Base-by-base conservation (phyloP, 2,113 vertebrate genomes). In the Microtus richardsoni region DNA sequence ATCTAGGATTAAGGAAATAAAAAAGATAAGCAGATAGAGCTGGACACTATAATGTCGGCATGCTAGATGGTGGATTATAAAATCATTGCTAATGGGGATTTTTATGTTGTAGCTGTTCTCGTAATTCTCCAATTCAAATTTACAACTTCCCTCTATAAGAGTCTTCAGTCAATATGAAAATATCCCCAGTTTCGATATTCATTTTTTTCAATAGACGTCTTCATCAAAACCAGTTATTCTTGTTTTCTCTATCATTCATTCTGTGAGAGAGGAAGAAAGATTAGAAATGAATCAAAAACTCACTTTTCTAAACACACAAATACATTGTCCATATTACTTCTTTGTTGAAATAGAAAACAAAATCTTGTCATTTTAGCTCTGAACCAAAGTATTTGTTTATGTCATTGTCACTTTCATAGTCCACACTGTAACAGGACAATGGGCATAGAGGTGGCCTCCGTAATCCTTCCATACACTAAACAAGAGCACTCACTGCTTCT, bases 261-360 rank as follows among this genome's bases (percentile, higher is more conserved):
- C 62, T 49, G 1, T 64, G 5, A 1, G 21, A 83, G 5, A 87
- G 2, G 0, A 16, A 10, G 10, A 90, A 12, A 74, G 1, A n/a
- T 54, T 16, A 62, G 36, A 82, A 85, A n/a, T 36, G 70, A 30
- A 52, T 85, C 10, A 68, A 10, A 21, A 71, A 58, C 8, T 91
- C 22, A 70, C 33, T 22, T 44, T 84, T 91, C 79, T 7, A 75
- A 54, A 44, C 4, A 0, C 28, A 83, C 19, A 74, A 24, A 70
- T 36, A 66, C 41, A 83, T 30, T 87, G 16, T 54, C 4, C 54
- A n/a, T 11, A 28, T 36, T 87, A n/a, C 0, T 70, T 13, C 8
- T 1, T 68, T 73, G 41, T 70, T 73, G 6, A 91, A 83, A 66
- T 39, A 85, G 8, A 44, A 30, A 84, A 64, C 2, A 70, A 86